A percentile compares a stretch with the other conserved stretches of the same genome.
phyloP scores from a whole-genome alignment of 2,797 vertebrate genomes.

The Rhabdophis nuchalis region DNA sequence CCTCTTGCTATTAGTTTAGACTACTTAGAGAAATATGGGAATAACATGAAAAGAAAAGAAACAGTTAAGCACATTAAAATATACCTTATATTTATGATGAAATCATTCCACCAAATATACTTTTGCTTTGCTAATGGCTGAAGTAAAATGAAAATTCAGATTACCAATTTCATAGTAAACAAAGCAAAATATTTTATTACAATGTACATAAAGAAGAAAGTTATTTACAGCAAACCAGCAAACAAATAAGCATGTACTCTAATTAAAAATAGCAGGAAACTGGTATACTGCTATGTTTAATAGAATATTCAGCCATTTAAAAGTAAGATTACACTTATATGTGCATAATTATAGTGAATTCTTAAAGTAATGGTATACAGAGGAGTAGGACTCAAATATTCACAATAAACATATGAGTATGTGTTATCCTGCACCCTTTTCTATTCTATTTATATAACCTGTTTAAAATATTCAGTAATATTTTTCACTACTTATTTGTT shows the following conservation, averaged over 20 bases:
- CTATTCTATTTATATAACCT: neutral
- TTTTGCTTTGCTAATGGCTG: neutral
- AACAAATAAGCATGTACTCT: neutral
- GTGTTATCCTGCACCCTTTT: neutral
- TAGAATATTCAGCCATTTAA: neutral
- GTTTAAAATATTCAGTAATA: neutral
- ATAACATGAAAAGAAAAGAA: neutral
- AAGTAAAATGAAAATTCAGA: neutral
- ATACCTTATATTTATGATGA: neutral
- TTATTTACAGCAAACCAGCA: neutral
- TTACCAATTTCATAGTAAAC: neutral
- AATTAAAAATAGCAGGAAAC: neutral
- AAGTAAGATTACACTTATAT: neutral
- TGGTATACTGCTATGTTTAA: neutral
- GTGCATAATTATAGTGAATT: neutral
- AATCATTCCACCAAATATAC: neutral
- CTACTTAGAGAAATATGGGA: neutral
- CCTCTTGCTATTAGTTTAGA: neutral
- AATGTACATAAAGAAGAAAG: neutral
- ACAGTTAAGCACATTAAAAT: neutral
- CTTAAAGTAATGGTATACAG: neutral
- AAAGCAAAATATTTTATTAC: neutral
- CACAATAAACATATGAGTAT: neutral
- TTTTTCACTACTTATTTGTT: neutral
- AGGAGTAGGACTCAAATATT: neutral